phyloP scores from a whole-genome alignment of 2,888 invertebrate species.

The Harpalus rubripes region DNA sequence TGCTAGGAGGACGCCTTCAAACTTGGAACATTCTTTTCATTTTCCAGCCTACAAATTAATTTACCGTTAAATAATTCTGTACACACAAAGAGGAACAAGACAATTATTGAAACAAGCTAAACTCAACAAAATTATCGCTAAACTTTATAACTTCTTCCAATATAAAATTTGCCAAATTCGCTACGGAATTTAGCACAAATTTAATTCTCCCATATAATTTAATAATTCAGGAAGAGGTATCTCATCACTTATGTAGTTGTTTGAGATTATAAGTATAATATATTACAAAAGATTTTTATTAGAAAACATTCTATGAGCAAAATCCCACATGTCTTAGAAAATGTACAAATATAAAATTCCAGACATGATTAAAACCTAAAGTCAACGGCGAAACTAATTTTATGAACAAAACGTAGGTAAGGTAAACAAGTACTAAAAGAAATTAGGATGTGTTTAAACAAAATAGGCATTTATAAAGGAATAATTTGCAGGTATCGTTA shows the following conservation, averaged over 20 bases:
- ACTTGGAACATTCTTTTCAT: slow-evolving; percentile 40
- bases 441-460: no score
- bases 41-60: slow-evolving; percentile 41
- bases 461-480: no score
- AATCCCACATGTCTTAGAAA: no score
- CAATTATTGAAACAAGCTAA: slow-evolving; percentile 48
- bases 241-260: not conserved
- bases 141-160: slow-evolving; percentile 38
- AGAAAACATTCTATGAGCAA: no score
- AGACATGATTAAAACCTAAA: no score
- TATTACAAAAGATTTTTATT: no score
- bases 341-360: no score
- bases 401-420: no score
- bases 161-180: not conserved
- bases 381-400: no score
- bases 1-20: slow-evolving; percentile 33
- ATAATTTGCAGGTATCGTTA: no score
- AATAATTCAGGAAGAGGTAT: not conserved
- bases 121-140: slow-evolving; percentile 33
- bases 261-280: not conserved
- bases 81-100: slow-evolving; percentile 21
- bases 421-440: no score
- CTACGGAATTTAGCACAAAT: not conserved
- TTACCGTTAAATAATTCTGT: slow-evolving; percentile 45
- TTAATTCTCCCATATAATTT: not conserved